Base-by-base conservation (phyloP, 1,140 invertebrate species). In the Trachymyrmex cornetzi region DNA sequence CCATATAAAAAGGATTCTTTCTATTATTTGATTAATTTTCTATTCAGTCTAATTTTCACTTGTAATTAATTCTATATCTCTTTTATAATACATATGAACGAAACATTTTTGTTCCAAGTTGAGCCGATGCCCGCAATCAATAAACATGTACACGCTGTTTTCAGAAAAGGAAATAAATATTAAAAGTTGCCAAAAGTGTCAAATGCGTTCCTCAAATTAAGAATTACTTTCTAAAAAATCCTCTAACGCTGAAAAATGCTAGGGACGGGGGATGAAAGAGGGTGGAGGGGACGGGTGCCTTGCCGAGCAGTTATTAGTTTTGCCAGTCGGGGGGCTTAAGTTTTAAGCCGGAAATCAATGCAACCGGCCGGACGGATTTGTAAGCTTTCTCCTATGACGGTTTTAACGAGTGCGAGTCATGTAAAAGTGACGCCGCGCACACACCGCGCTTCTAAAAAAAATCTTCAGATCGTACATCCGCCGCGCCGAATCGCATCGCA, bases 331-430 rank as follows among this genome's bases (percentile, higher is more conserved):
- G 75, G 72, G 77, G 89, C 89, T 89, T 86, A 90, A 91, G 89
- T 91, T 91, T 91, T 91, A 91, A 91, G 90, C 90, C 90, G 90
- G 90, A 91, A 91, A 91, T 91, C 89, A 91, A 91, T 91, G 90
- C 85, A 80, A 87, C 89, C 87, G 87, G 84, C 86, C 75, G 77
- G 90, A 91, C 87, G 90, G 89, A 90, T 91, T 91, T 90, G 87
- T 85, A 75, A 91, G 89, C 89, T 91, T 90, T 81, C 79, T 86
- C 86, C 87, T 91, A 91, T 91, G 89, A 91, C 89, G 89, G 87
- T 90, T 91, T 91, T 91, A 91, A 90, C 89, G 89, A 90, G 89
- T 89, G 85, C 85, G 72, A 89, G 89, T 90, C 88, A 89, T 75
- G 88, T 85, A 90, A 90, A 90, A 90, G 85, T 90, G 88, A 87